phyloP scores from a whole-genome alignment of 2,888 invertebrate genomes.

The Xestoiulus laeticollis region DNA sequence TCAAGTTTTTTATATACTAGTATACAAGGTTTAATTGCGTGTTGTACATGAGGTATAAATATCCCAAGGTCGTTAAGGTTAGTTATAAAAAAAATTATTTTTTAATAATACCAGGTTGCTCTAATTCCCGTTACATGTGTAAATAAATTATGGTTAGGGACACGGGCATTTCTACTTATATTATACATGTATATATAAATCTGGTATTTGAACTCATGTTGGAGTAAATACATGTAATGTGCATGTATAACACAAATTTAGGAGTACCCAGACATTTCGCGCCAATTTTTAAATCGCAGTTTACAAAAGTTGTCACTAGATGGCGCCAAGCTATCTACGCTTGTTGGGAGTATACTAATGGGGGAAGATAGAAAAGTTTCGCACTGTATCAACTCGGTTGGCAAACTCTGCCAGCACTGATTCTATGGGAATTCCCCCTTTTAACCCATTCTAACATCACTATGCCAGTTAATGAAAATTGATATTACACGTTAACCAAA shows the following conservation, averaged over 20 bases:
- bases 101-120: no score
- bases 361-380: background rate
- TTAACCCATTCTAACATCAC: no score
- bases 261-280: background rate
- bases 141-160: background rate
- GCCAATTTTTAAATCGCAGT: slow-evolving; percentile 26
- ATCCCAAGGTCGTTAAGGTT: background rate
- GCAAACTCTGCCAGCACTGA: no score
- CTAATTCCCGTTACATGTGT: no score
- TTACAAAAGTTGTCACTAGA: background rate
- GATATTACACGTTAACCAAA: no score
- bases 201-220: no score
- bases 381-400: no score
- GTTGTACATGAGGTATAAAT: slow-evolving; percentile 18
- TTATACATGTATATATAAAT: background rate
- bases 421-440: no score
- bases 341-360: background rate
- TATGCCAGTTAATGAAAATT: no score
- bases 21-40: background rate
- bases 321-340: background rate
- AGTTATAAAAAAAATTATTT: background rate
- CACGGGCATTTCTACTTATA: background rate
- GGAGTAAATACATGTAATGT: no score
- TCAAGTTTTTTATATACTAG: background rate
- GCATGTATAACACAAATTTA: no score